These are phyloP conservation scores for Turritopsis rubra DNA, from an alignment of 30 jellyfish, hydroid and myxozoan genomes.

Conservation along the genomic window DNA sequence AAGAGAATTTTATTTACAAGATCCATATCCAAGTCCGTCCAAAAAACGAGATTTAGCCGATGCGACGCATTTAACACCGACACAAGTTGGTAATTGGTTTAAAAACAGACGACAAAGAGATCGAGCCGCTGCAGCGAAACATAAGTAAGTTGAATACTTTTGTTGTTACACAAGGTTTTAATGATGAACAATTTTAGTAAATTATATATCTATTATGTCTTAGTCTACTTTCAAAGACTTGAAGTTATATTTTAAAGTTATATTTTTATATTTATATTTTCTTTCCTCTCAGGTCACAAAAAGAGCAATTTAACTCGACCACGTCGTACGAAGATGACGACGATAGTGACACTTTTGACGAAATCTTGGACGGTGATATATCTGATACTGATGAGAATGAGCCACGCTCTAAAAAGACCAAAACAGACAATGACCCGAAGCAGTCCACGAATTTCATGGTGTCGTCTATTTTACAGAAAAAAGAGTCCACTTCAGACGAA, in stretches of 20 bases:
- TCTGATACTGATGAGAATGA: slow-evolving; percentile 3
- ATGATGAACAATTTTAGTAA: too few relatives aligned
- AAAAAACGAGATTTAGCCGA: slow-evolving; percentile 78
- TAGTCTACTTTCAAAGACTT: too few relatives aligned
- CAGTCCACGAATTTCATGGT: slow-evolving; percentile 7
- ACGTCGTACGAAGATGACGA: background rate
- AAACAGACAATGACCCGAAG: background rate
- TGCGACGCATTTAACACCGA: slow-evolving; percentile 76
- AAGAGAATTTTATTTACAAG: slow-evolving; percentile 69
- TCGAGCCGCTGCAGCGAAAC: too few relatives aligned
- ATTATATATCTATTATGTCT: too few relatives aligned
- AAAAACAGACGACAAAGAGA: slow-evolving; percentile 94
- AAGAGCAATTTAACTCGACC: background rate
- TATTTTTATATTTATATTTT: too few relatives aligned
- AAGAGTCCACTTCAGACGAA: background rate
- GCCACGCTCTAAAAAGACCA: background rate
- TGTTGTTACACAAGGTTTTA: too few relatives aligned
- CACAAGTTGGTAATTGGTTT: slow-evolving; percentile 94
- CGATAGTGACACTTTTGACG: background rate
- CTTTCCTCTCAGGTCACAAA: slow-evolving; percentile 7
- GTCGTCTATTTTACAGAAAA: slow-evolving; percentile 15
- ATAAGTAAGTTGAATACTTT: too few relatives aligned
- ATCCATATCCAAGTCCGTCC: slow-evolving; percentile 82
- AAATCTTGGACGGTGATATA: slow-evolving; percentile 1
- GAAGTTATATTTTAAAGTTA: too few relatives aligned